Evolutionary conservation across 1,140 invertebrate genomes (phyloP).

Genomic region (Papilio xuthus): DNA sequence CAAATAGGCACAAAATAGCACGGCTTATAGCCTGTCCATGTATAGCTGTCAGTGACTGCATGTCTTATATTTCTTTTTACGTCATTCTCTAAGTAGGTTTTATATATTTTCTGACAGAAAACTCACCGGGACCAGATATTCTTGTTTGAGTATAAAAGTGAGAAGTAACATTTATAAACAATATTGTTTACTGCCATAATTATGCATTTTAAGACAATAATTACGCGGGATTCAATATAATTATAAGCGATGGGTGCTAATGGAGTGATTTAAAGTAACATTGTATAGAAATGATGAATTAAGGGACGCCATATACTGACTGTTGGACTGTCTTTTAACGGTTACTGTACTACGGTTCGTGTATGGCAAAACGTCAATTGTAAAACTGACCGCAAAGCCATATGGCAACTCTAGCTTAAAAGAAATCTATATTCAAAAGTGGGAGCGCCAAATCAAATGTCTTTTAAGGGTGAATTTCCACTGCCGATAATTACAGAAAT

Average conservation of each 20-base stretch:
- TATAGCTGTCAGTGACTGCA: too few relatives aligned
- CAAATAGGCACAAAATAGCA: too few relatives aligned
- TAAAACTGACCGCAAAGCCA: too few relatives aligned
- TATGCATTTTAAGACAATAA: slow-evolving; percentile 28
- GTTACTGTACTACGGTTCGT: too few relatives aligned
- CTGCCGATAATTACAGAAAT: background rate
- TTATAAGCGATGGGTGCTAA: slow-evolving; percentile 20
- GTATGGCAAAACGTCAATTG: too few relatives aligned
- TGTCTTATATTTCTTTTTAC: too few relatives aligned
- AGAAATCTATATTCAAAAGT: background rate
- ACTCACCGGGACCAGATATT: too few relatives aligned
- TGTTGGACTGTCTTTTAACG: background rate
- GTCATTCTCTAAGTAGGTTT: too few relatives aligned
- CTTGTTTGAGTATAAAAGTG: too few relatives aligned
- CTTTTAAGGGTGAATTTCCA: background rate
- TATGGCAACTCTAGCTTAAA: background rate
- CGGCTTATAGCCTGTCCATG: too few relatives aligned
- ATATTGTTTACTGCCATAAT: background rate
- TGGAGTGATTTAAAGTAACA: background rate
- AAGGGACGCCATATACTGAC: background rate
- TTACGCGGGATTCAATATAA: slow-evolving; percentile 10
- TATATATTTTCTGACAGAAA: too few relatives aligned
- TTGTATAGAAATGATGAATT: background rate
- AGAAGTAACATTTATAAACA: too few relatives aligned
- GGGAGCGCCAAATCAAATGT: slow-evolving; percentile 14